A percentile compares a stretch with the other conserved stretches of the same genome.
Evolutionary conservation across 1,140 invertebrate species (phyloP).

Genomic region (Diprion similis): DNA sequence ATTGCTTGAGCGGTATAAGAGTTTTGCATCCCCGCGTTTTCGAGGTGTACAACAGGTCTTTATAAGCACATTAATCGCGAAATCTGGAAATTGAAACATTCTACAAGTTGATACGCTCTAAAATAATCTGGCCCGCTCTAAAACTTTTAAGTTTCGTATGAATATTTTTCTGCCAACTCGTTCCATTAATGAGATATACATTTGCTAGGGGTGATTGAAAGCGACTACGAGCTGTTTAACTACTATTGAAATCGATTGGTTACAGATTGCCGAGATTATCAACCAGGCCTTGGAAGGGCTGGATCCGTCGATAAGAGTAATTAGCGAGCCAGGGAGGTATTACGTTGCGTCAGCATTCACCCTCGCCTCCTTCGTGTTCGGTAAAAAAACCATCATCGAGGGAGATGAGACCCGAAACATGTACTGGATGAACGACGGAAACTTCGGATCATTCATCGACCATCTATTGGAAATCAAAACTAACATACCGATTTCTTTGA

Average conservation of each 20-base stretch:
- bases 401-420: constrained; percentile 56
- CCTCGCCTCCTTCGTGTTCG: constrained; percentile 69
- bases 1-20: too few relatives aligned
- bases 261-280: constrained; percentile 60
- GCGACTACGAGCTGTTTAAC: too few relatives aligned
- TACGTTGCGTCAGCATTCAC: constrained; percentile 73
- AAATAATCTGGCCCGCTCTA: not conserved
- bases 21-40: too few relatives aligned
- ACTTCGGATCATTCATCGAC: constrained; percentile 75
- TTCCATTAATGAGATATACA: constrained; percentile 62
- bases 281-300: constrained; percentile 66
- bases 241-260: constrained; percentile 45
- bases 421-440: constrained; percentile 77
- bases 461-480: constrained; percentile 42
- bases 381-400: constrained; percentile 61
- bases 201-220: constrained; percentile 48
- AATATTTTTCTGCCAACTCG: constrained; percentile 17
- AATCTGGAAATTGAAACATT: too few relatives aligned
- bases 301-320: constrained; percentile 71
- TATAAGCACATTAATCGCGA: too few relatives aligned
- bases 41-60: too few relatives aligned
- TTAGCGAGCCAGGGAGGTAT: constrained; percentile 78
- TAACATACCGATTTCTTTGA: constrained; percentile 31
- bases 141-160: too few relatives aligned
- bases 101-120: not conserved